These are phyloP conservation scores for Piezodorus guildinii DNA, from an alignment of 1,140 invertebrate genomes.

Conservation along the genomic window DNA sequence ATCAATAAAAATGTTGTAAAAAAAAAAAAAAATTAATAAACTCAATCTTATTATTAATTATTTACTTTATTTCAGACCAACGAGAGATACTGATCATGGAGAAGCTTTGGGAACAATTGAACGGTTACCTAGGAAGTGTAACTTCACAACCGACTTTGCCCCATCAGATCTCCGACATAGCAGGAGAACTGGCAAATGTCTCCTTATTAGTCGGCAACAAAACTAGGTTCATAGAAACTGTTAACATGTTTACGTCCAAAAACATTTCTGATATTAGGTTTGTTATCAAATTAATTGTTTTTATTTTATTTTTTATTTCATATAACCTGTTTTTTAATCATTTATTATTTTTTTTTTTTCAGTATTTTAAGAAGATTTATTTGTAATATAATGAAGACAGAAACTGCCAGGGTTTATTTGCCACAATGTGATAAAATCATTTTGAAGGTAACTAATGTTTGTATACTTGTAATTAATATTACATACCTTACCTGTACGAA, in stretches of 20 bases:
- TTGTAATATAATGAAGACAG: neutral
- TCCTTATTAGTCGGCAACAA: constrained; percentile 4
- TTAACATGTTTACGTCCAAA: constrained; percentile 13
- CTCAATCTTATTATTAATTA: neutral
- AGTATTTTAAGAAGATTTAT: constrained; percentile 19
- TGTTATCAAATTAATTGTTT: neutral
- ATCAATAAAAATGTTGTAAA: too few relatives aligned
- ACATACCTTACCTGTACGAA: too few relatives aligned
- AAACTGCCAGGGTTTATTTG: constrained; percentile 2
- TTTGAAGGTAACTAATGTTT: constrained; percentile 17
- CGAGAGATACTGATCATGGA: constrained; percentile 10
- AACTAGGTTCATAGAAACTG: constrained; percentile 2
- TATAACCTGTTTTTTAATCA: neutral
- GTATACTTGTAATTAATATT: too few relatives aligned
- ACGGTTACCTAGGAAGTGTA: constrained; percentile 11
- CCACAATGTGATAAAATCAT: constrained; percentile 13
- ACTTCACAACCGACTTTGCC: neutral
- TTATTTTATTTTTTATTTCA: constrained; percentile 3
- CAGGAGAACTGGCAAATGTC: constrained; percentile 14
- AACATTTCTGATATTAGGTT: constrained; percentile 18
- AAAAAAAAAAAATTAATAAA: too few relatives aligned
- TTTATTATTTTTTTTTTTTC: neutral
- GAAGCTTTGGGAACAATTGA: constrained; percentile 22
- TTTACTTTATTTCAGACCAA: constrained; percentile 8
- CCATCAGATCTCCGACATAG: constrained; percentile 18